Evolutionary conservation across 2,797 vertebrate species (phyloP).

Genomic region (Merluccius polli): DNA sequence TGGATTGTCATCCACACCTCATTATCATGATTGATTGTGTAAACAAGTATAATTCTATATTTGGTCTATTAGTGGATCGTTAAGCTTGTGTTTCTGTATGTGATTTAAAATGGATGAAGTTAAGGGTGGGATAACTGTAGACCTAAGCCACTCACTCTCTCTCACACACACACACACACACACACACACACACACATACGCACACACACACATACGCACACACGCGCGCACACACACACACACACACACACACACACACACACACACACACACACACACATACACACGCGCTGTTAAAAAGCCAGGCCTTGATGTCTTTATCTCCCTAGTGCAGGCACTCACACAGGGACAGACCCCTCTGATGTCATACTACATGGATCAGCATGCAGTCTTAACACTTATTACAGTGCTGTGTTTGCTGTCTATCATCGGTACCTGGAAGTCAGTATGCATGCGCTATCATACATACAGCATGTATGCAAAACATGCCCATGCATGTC

Average conservation of each 20-base stretch:
- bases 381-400: conserved; percentile 39
- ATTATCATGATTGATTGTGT: background rate
- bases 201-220: no score
- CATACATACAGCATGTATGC: conserved; percentile 18
- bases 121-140: no score
- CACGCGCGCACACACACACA: background rate
- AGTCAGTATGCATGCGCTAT: conserved; percentile 17
- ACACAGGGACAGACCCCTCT: conserved; percentile 31
- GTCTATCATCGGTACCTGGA: background rate
- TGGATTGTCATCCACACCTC: background rate
- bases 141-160: no score
- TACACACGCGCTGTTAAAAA: conserved; percentile 37
- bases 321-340: conserved; percentile 44
- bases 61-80: background rate
- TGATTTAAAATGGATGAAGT: background rate
- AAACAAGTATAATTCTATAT: background rate
- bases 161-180: no score
- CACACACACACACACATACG: no score
- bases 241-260: conserved; percentile 15
- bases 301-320: conserved; percentile 40
- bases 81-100: background rate
- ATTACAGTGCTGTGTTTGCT: conserved; percentile 18
- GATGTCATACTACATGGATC: conserved; percentile 47
- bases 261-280: conserved; percentile 30
- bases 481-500: background rate